phyloP scores from a whole-genome alignment of 92 coral and sea anemone species.

The Diadumene lineata region DNA sequence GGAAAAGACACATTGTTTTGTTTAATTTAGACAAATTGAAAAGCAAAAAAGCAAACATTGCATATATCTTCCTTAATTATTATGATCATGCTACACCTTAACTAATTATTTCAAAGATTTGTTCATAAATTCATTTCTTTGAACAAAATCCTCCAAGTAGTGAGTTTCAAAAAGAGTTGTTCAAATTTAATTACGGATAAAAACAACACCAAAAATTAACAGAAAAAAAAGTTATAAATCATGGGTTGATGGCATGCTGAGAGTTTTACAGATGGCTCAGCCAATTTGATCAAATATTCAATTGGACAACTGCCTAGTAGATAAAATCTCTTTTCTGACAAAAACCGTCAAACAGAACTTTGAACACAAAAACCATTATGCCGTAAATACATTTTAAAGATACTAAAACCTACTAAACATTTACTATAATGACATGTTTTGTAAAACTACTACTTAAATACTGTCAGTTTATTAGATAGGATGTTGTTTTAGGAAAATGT shows the following conservation, averaged over 20 bases:
- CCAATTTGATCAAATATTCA: not conserved
- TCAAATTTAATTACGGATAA: too few species aligned
- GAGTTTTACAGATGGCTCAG: not conserved
- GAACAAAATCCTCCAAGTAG: too few species aligned
- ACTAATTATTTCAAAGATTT: too few species aligned
- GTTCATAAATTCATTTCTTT: too few species aligned
- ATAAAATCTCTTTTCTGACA: not conserved
- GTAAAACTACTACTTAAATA: not conserved
- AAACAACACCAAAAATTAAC: not conserved
- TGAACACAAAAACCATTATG: not conserved
- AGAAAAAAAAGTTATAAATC: not conserved
- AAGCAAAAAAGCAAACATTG: slow-evolving; percentile 5
- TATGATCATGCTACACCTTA: too few species aligned
- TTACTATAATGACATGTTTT: not conserved
- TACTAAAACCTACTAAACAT: not conserved
- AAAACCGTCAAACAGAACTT: not conserved
- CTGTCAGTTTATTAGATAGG: not conserved
- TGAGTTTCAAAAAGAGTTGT: too few species aligned
- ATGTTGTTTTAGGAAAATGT: not conserved
- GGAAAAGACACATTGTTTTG: not conserved
- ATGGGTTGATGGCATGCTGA: not conserved
- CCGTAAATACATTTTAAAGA: not conserved
- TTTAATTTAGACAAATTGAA: not conserved
- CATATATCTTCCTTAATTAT: not conserved
- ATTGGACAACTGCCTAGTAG: not conserved